Base-by-base conservation (phyloP, 2,888 invertebrate species). In the Loripinus fragilis region DNA sequence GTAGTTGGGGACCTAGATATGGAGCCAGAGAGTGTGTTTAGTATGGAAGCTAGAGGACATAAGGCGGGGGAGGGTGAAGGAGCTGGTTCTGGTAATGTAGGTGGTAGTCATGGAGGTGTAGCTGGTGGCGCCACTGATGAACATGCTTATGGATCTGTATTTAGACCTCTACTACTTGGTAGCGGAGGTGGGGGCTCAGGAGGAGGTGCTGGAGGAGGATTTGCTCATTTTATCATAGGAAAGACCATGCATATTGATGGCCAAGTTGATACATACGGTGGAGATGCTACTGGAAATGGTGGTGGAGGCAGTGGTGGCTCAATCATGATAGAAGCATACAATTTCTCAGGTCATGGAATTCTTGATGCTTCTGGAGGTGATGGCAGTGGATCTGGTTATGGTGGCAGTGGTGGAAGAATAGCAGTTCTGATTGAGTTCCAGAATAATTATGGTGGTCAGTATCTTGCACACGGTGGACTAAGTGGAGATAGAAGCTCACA, bases 251-350 rank as follows among this genome's bases (percentile, higher is more conserved):
- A 89, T 66, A 74, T 90, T 35, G 87, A 90, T 80, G 90, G 90
- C 20, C 45, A 48, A 28, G 73, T 90, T 25, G 84, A 77, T 72
- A 84, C 86, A 10, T 72, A 50, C 28, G 90, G 90, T 30, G 74
- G 42, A 15, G 50, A 78, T 50, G 72, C 74, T 8, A 74, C 69
- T 5, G 60, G 55, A n/a, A 67, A 67, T 60, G 72, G 74, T 41
- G 90, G 89, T 42, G 90, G 90, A 20, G 89, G 89, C 10, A 87
- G 86, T 79, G 90, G 90, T 15, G 90, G 90, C 0, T 81, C 83
- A 30, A 84, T 90, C 42, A 75, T 89, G 10, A 76, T 90, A 17
- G 71, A 80, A 28, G 86, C 89, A 20, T 89, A 81, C 76, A 89
- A 90, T 68, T 83, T 90, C 64, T 86, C 88, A 30, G 90, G 90